These are phyloP conservation scores for Tetragnatha montana DNA, from an alignment of 2,888 invertebrate genomes.

Conservation along the genomic window DNA sequence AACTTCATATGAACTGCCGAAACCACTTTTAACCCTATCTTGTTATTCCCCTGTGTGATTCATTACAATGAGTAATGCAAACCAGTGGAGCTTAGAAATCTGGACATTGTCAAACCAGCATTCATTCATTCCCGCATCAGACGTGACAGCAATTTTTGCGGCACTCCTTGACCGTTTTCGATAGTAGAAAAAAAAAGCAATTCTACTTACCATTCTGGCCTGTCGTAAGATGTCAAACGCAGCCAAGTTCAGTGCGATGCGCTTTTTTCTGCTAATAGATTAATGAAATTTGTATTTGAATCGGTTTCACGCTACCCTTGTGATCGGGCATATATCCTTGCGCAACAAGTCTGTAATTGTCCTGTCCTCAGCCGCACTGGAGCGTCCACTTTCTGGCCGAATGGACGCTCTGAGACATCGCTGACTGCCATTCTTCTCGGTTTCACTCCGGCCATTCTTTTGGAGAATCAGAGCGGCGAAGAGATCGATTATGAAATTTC, in stretches of 20 bases:
- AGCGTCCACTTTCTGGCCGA: constrained; percentile 48
- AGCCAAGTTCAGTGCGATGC: neutral
- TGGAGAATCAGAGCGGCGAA: constrained; percentile 38
- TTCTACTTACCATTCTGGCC: neutral
- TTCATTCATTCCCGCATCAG: neutral
- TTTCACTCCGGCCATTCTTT: constrained; percentile 32
- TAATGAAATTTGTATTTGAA: neutral
- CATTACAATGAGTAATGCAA: neutral
- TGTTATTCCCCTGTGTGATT: too few species aligned
- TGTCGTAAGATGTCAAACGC: neutral
- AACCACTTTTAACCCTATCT: too few species aligned
- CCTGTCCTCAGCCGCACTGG: constrained; percentile 44
- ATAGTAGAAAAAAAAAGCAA: neutral
- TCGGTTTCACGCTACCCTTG: constrained; percentile 24
- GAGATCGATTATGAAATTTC: constrained; percentile 24
- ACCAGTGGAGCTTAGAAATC: neutral
- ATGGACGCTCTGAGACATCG: constrained; percentile 40
- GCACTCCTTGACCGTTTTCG: neutral
- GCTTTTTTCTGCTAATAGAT: neutral
- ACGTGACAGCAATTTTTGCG: neutral
- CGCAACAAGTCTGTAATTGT: constrained; percentile 47
- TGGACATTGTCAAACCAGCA: neutral
- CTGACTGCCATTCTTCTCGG: constrained; percentile 21
- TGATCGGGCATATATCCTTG: constrained; percentile 26
- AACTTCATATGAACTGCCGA: too few species aligned